phyloP scores from a whole-genome alignment of 2,797 vertebrate species.

The Sitta carolinensis region DNA sequence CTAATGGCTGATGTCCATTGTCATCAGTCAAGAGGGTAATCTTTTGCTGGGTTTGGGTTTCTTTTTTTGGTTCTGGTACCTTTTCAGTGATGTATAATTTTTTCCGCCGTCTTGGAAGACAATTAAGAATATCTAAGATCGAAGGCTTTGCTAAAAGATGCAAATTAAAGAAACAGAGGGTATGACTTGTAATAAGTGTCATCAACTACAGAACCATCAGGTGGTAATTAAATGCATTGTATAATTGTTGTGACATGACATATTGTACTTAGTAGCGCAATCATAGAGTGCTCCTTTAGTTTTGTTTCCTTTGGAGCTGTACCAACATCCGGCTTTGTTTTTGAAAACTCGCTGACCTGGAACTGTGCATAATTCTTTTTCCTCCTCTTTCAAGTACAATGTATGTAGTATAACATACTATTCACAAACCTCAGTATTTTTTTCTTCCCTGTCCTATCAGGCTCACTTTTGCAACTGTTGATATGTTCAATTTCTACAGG shows the following conservation, averaged over 20 bases:
- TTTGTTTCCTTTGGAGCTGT: slow-evolving; percentile 36
- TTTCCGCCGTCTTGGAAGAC: background rate
- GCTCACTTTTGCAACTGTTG: background rate
- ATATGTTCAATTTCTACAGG: background rate
- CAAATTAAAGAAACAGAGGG: background rate
- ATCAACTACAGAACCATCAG: background rate
- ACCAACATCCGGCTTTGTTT: slow-evolving; percentile 1
- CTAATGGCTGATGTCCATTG: background rate
- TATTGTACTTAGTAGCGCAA: background rate
- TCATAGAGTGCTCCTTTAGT: background rate
- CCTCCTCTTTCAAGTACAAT: background rate
- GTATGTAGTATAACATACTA: background rate
- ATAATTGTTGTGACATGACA: background rate
- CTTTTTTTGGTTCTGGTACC: background rate
- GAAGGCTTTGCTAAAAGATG: background rate
- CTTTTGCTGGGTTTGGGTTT: background rate
- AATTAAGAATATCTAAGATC: background rate
- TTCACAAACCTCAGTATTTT: background rate
- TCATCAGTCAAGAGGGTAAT: background rate
- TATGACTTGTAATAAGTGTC: background rate
- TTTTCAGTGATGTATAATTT: background rate
- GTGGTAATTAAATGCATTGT: background rate
- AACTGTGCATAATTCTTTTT: background rate
- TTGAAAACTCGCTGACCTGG: slow-evolving; percentile 54
- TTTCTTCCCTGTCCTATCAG: background rate